Conservation (phyloP, 35 echinoderm and acorn worm genomes). For the Lytechinus variegatus region DNA sequence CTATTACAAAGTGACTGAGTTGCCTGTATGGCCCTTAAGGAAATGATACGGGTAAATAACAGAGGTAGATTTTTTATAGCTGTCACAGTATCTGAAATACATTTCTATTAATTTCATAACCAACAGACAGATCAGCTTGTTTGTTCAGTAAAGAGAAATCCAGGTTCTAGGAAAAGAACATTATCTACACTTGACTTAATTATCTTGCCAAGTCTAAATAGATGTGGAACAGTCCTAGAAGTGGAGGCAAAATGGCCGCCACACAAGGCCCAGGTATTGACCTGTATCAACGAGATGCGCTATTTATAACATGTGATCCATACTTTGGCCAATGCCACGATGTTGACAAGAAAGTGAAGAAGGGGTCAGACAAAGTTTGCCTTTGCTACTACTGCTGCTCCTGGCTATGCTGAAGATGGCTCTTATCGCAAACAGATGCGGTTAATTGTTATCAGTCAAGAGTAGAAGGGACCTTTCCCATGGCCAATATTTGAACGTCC, state of each 20-base stretch:
- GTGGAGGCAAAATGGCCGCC: background rate
- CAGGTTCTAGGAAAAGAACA: background rate
- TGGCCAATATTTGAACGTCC: background rate
- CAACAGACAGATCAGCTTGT: background rate
- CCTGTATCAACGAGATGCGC: background rate
- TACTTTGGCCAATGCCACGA: slow-evolving; percentile 16
- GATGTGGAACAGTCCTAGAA: background rate
- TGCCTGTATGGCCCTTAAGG: too few species aligned
- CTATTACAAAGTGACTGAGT: too few species aligned
- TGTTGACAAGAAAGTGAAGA: slow-evolving; percentile 12
- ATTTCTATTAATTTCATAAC: background rate
- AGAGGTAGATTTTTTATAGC: too few species aligned
- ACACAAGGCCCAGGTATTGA: background rate
- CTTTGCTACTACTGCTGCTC: background rate
- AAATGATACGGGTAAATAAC: too few species aligned
- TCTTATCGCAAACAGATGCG: slow-evolving; percentile 10
- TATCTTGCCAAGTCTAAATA: background rate
- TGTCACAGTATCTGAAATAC: background rate
- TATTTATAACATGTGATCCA: slow-evolving; percentile 14
- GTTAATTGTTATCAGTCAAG: background rate
- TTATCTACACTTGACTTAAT: background rate
- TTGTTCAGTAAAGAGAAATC: background rate
- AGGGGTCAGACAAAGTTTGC: slow-evolving; percentile 9
- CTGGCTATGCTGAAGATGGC: background rate
- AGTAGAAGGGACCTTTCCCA: background rate